phyloP scores from a whole-genome alignment of 1,140 invertebrate genomes.

The Scaptodrosophila lebanonensis region DNA sequence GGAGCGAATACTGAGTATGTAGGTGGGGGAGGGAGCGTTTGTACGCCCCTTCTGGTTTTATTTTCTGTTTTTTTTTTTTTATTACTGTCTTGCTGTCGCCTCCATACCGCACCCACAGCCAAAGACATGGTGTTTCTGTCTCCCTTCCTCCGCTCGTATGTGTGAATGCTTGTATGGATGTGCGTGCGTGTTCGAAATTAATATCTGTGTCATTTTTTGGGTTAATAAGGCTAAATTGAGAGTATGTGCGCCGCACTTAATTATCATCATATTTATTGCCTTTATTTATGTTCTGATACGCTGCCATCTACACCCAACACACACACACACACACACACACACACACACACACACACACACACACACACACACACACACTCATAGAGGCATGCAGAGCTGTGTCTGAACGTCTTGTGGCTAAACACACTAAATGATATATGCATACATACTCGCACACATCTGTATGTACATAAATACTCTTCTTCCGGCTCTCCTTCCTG shows the following conservation, averaged over 20 bases:
- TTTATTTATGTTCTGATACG: constrained; percentile 37
- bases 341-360: not conserved
- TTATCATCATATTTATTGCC: constrained; percentile 72
- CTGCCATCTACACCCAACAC: not conserved
- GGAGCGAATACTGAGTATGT: no score
- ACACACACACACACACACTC: not conserved
- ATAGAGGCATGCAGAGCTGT: no score
- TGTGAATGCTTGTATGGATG: constrained; percentile 34
- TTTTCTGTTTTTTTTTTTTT: not conserved
- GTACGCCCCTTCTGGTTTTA: constrained; percentile 2
- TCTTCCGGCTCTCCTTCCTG: no score
- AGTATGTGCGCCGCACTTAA: constrained; percentile 71
- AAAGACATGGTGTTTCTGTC: constrained; percentile 3
- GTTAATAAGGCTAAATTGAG: constrained; percentile 74
- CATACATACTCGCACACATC: no score
- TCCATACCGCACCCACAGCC: no score
- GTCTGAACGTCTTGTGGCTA: no score
- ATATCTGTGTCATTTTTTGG: constrained; percentile 74
- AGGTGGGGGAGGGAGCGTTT: not conserved
- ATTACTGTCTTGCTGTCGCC: not conserved
- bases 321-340: not conserved
- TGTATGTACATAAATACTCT: no score
- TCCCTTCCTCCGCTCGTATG: constrained; percentile 4
- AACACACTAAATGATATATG: no score
- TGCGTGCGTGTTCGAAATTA: constrained; percentile 49